Base-by-base conservation (phyloP, 2,113 vertebrate species). In the Polypterus bichir region DNA sequence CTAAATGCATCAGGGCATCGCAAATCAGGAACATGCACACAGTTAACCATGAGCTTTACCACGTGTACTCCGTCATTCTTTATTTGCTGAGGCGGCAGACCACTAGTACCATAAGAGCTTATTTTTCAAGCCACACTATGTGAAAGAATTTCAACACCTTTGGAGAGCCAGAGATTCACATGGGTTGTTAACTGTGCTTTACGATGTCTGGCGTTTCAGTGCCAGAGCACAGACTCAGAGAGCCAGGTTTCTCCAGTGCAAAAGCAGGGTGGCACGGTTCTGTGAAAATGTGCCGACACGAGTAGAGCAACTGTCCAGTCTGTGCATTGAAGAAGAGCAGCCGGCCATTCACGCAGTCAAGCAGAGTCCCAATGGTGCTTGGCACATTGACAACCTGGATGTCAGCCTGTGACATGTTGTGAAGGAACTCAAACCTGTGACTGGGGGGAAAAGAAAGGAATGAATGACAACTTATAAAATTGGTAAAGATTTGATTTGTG, bases 241-340 rank as follows among this genome's bases (percentile, higher is more conserved):
- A 79, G 9, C 94, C 96, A 3, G 91, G 82, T 62, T 78, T 79
- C 68, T 97, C 96, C 71, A 97, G 77, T 44, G 81, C 86, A 67
- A 99, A 90, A 57, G 85, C 86, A 0, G 94, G 89, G 65, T 91
- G 79, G 56, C 83, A 87, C 1, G 86, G 79, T 69, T 77, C 70
- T 0, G 68, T 81, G 75, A 96, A 93, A 56, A 61, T 74, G 65
- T 94, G 88, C 60, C 74, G 79, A 65, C 92, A 78, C 44, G 83
- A 27, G 5, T 88, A 92, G 48, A 99, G 78, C 65, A 91, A 10
- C 71, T 94, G 90, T 44, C 90, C 90, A 1, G 71, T 92, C 48
- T 86, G 83, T 1, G 88, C 85, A 1, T 98, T 91, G 74, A 92
- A 91, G 81, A 99, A 98, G 11, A 86, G 76, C 2, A 99, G 81